phyloP scores from a whole-genome alignment of 2,797 vertebrate genomes.

The Ctenopoma kingsleyae region DNA sequence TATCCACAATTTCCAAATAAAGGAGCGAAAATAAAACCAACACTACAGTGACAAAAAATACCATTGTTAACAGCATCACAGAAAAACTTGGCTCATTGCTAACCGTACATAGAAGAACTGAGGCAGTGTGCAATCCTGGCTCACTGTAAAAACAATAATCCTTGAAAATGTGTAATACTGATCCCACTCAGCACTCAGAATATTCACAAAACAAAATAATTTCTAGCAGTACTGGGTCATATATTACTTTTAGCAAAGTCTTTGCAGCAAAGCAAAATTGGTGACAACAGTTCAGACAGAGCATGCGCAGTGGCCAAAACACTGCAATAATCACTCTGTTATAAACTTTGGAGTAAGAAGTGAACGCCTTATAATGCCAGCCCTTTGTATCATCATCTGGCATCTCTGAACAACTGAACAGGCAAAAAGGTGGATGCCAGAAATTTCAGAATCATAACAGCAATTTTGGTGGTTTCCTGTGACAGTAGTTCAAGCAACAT shows the following conservation, averaged over 20 bases:
- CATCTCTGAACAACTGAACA: not conserved
- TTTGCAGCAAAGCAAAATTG: constrained; percentile 38
- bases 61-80: not conserved
- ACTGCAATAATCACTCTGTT: constrained; percentile 6
- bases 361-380: not conserved
- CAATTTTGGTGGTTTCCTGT: constrained; percentile 5
- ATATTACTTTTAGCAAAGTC: constrained; percentile 24
- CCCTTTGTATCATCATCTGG: not conserved
- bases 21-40: not conserved
- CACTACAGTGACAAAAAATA: not conserved
- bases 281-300: not conserved
- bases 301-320: constrained; percentile 3
- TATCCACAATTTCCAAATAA: not conserved
- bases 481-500: not conserved
- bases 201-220: constrained; percentile 28
- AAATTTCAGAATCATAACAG: constrained; percentile 1
- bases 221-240: not conserved
- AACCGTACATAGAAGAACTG: not conserved
- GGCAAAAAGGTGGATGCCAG: not conserved
- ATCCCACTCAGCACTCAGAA: constrained; percentile 16
- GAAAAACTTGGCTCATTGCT: constrained; percentile 3
- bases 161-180: constrained; percentile 1
- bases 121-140: not conserved
- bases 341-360: not conserved
- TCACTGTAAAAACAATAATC: constrained; percentile 23